phyloP scores from a whole-genome alignment of 2,888 invertebrate genomes.

The Hartigia nigra region DNA sequence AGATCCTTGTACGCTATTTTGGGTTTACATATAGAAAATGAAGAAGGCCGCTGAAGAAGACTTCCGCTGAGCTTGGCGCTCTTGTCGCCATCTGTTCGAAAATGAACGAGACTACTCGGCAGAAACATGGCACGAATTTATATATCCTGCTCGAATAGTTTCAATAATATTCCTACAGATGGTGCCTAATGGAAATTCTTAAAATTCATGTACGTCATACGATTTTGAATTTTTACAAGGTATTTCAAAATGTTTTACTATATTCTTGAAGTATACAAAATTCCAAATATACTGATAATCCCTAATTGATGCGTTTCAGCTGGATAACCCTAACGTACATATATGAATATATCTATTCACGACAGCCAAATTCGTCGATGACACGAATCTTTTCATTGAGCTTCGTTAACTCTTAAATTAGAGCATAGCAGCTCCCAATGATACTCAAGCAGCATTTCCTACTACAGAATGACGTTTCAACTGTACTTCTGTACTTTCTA shows the following conservation, averaged over 20 bases:
- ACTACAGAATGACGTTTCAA: background rate
- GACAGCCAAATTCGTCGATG: slow-evolving; percentile 12
- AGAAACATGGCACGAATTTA: background rate
- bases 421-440: background rate
- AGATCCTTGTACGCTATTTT: background rate
- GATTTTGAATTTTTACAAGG: background rate
- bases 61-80: background rate
- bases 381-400: slow-evolving; percentile 14
- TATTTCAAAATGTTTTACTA: background rate
- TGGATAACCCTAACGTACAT: background rate
- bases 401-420: slow-evolving; percentile 15
- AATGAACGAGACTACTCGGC: background rate
- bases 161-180: background rate
- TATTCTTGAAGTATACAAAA: background rate
- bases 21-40: background rate
- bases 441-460: background rate
- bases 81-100: background rate
- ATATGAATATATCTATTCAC: background rate
- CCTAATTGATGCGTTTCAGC: background rate
- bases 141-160: background rate
- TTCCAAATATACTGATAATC: background rate
- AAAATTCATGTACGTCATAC: background rate
- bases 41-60: background rate
- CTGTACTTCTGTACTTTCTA: background rate
- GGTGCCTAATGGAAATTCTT: background rate